phyloP scores from a whole-genome alignment of 2,888 invertebrate species.

The Dioctria rufipes region DNA sequence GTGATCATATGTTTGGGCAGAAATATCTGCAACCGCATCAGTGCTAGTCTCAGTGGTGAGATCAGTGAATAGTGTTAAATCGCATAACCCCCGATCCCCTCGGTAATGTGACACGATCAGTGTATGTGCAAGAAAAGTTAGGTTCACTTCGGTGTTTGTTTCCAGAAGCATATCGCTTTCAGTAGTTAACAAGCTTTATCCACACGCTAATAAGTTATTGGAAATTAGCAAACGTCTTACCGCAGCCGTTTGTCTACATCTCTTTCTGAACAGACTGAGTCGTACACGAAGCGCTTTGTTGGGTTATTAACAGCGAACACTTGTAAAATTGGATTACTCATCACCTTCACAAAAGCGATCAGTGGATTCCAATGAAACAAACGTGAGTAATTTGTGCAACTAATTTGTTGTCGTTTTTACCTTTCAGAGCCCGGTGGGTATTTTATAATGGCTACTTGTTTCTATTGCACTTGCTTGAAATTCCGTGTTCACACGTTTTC shows the following conservation, averaged over 20 bases:
- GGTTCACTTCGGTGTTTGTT: too few relatives aligned
- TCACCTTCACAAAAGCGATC: not conserved
- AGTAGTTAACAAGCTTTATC: too few relatives aligned
- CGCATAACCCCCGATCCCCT: not conserved
- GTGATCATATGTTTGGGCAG: constrained; percentile 60
- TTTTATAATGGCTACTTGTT: too few relatives aligned
- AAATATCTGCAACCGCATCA: constrained; percentile 58
- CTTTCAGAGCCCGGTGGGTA: too few relatives aligned
- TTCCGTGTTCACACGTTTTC: too few relatives aligned
- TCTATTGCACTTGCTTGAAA: too few relatives aligned
- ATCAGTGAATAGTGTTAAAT: constrained; percentile 22
- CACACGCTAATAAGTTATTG: too few relatives aligned
- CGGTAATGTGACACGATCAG: too few relatives aligned
- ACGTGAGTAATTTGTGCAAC: constrained; percentile 14
- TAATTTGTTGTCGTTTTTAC: not conserved
- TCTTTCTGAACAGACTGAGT: not conserved
- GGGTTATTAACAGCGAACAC: constrained; percentile 14
- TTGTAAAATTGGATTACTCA: constrained; percentile 23
- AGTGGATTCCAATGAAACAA: constrained; percentile 3
- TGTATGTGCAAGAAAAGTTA: too few relatives aligned
- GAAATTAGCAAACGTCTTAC: constrained; percentile 3
- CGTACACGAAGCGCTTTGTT: too few relatives aligned
- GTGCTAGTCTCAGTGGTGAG: constrained; percentile 5
- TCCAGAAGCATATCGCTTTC: too few relatives aligned
- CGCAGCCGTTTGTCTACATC: not conserved